Base-by-base conservation (phyloP, 2,797 vertebrate genomes). In the Tenualosa ilisha region DNA sequence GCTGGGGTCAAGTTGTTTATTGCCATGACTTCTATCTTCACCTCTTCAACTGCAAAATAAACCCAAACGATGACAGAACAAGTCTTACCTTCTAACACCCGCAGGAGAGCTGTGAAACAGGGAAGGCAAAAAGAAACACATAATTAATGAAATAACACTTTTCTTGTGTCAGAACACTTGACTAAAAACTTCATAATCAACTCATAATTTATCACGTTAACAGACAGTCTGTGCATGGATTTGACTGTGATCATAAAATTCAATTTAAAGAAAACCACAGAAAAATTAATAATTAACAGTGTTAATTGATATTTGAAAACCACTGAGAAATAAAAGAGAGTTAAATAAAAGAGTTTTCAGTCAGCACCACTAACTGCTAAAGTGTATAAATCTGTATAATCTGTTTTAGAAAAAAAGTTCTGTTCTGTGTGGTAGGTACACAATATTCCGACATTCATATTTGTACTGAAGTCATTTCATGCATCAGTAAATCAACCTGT, bases 81-180 rank as follows among this genome's bases (percentile, higher is more conserved):
- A 40, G 40, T 91, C 96, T 96, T 96, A 96, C 96, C 96, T 96
- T 95, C 93, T 54, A 93, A 93, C 91, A 95, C 94, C 92, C 91
- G 95, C 91, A 95, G 95, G 92, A 95, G 90, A 89, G 92, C 95
- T 96, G 93, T 86, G 72, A 89, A 49, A 43, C 68, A 61, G 83
- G 88, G 88, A 88, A 91, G 91, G 13, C 82, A 20, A 91, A 84
- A 53, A 91, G 22, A 83, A 59, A 87, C 54, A 86, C 54, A 51
- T 53, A 86, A 24, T 63, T 37, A 84, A 72, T 86, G 86, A 31
- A 86, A 75, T 88, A 20, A 22, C 72, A 79, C 54, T 54, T 54
- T 11, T 13, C 53, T 54, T 54, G 37, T 22, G 17, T 59, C 6
- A 59, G 17, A 59, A 59, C 12, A 75, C 12, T 56, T 46, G 6